Base-by-base conservation (phyloP, 2,797 vertebrate genomes). In the Aselliscus stoliczkanus region DNA sequence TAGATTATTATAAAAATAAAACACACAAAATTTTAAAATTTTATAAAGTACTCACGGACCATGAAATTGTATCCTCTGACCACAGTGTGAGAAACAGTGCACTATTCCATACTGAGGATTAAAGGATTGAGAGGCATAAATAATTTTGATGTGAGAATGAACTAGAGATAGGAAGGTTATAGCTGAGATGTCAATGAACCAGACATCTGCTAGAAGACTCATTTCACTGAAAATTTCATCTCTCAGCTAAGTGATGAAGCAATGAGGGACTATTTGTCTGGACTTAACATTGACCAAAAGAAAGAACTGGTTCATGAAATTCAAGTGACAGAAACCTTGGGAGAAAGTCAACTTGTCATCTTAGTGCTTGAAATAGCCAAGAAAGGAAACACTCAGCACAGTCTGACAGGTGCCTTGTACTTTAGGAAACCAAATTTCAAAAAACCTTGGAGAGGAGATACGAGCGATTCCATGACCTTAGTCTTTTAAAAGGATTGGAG, bases 301-400 rank as follows among this genome's bases (percentile, higher is more conserved):
- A 93, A 96, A 97, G 65, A 97, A 93, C 44, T 86, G 69, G 69
- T 93, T 96, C 86, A 90, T 92, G 47, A 97, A 97, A 97, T 97
- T 93, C 88, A 85, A 95, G 92, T 97, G 96, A 96, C 96, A 97
- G 92, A 81, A 97, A 95, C 90, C 87, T 94, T 88, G 93, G 92
- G 69, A 97, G 81, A 97, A 96, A 97, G 87, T 96, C 93, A 97
- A 90, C 94, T 97, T 97, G 96, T 96, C 96, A 98, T 95, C 90
- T 93, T 92, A 92, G 58, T 62, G 64, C 93, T 96, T 90, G 75
- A 97, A 96, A 96, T 52, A 65, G 47, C 93, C 90, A 90, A 76
- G 94, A 97, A 96, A 96, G 27, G 86, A 97, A 97, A 93, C 65
- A 81, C 25, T 94, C 60, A 84, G 69, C 29, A 75, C 42, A 72